Evolutionary conservation across 2,113 vertebrate genomes (phyloP).

Genomic region (Crotalus viridis): DNA sequence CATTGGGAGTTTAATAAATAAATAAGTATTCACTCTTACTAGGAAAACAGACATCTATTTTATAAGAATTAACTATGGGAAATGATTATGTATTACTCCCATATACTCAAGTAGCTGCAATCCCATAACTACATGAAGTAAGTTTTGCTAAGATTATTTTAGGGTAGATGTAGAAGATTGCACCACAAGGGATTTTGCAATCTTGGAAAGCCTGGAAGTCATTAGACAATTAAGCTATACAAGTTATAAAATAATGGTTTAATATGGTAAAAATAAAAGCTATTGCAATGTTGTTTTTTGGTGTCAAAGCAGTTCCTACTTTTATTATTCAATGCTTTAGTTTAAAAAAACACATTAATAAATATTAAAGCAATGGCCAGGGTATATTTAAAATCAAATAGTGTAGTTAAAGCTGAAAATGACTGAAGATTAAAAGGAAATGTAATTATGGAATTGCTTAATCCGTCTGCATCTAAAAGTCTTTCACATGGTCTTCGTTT

Average conservation of each 20-base stretch:
- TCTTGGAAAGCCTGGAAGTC: neutral
- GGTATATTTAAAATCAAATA: neutral
- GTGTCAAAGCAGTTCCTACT: neutral
- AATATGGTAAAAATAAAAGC: neutral
- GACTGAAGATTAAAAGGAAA: neutral
- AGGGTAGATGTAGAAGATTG: neutral
- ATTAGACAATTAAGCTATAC: neutral
- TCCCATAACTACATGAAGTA: neutral
- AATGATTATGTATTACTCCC: neutral
- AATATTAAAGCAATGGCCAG: neutral
- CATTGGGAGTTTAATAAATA: neutral
- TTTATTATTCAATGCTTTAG: neutral
- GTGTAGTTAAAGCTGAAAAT: neutral
- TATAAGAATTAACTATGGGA: neutral
- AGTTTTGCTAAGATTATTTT: neutral
- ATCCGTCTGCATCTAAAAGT: neutral
- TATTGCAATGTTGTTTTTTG: neutral
- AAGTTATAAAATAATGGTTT: neutral
- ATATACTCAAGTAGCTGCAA: neutral
- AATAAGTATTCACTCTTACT: neutral
- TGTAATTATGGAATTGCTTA: neutral
- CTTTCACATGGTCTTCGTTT: neutral
- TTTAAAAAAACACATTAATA: neutral
- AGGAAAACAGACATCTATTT: neutral
- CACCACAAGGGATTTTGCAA: neutral